Percentiles rank a stretch among this genome's conserved stretches.
Evolutionary conservation across 2,797 vertebrate species (phyloP).

Genomic region (Thalassophryne amazonica): DNA sequence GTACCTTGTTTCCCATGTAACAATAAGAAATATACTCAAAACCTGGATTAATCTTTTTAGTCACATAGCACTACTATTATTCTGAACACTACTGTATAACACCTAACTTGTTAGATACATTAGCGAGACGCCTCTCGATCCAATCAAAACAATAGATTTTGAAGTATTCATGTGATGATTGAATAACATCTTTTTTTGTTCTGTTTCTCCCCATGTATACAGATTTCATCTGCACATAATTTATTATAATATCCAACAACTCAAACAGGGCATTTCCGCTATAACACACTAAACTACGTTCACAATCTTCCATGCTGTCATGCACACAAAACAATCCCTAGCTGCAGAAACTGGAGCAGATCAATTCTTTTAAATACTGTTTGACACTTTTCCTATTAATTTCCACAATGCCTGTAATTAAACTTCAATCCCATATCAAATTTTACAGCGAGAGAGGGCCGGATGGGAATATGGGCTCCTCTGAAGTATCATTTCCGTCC

Average conservation of each 20-base stretch:
- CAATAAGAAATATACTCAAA: too few species aligned
- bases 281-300: background rate
- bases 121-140: too few species aligned
- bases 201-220: too few species aligned
- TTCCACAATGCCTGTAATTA: slow-evolving; percentile 71
- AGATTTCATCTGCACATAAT: slow-evolving; percentile 14
- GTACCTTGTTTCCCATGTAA: too few species aligned
- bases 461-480: slow-evolving; percentile 61
- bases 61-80: too few species aligned
- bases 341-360: slow-evolving; percentile 29
- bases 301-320: slow-evolving; percentile 5
- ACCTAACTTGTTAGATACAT: too few species aligned
- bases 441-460: slow-evolving; percentile 32
- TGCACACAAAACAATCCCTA: slow-evolving; percentile 31
- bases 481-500: slow-evolving; percentile 58
- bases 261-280: slow-evolving; percentile 2
- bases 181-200: too few species aligned
- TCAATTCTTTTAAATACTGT: slow-evolving; percentile 55
- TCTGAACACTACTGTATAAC: too few species aligned
- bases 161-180: too few species aligned
- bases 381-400: slow-evolving; percentile 71
- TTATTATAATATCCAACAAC: slow-evolving; percentile 12
- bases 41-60: too few species aligned
- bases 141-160: too few species aligned
- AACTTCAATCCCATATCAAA: slow-evolving; percentile 57